Percentiles rank a stretch among this genome's conserved stretches.
Conservation (phyloP, 2,888 invertebrate genomes). For the Antheraea assamensis region DNA sequence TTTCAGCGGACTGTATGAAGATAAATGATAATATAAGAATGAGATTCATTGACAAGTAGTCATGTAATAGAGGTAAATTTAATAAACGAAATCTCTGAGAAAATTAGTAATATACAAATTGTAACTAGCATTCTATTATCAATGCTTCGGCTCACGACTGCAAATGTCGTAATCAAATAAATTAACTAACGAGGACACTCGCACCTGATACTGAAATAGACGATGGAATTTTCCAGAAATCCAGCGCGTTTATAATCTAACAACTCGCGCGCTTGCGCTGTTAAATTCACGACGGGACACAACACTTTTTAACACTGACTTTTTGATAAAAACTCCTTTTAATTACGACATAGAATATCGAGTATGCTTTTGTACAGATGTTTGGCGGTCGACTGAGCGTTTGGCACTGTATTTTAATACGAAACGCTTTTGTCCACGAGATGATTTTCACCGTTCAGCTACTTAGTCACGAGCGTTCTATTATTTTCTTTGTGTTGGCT, state of each 20-base stretch:
- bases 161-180: slow-evolving; percentile 30
- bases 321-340: slow-evolving; percentile 19
- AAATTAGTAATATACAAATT: too few relatives aligned
- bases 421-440: slow-evolving; percentile 63
- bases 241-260: slow-evolving; percentile 33
- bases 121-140: neutral
- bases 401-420: slow-evolving; percentile 58
- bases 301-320: slow-evolving; percentile 11
- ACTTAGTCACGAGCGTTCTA: slow-evolving; percentile 44
- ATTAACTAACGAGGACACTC: slow-evolving; percentile 27
- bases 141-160: slow-evolving; percentile 29
- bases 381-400: slow-evolving; percentile 61
- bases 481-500: neutral
- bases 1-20: too few relatives aligned
- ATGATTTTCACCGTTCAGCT: slow-evolving; percentile 49
- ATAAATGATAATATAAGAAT: too few relatives aligned
- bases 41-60: too few relatives aligned
- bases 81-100: too few relatives aligned
- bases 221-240: slow-evolving; percentile 47
- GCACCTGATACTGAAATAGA: slow-evolving; percentile 20
- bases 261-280: slow-evolving; percentile 27
- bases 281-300: slow-evolving; percentile 24
- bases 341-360: slow-evolving; percentile 33
- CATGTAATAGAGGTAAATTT: too few relatives aligned
- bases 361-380: slow-evolving; percentile 64